Percentiles rank a stretch among this genome's conserved stretches.
Evolutionary conservation across 2,797 vertebrate genomes (phyloP).

Genomic region (Dromococcyx pavoninus): DNA sequence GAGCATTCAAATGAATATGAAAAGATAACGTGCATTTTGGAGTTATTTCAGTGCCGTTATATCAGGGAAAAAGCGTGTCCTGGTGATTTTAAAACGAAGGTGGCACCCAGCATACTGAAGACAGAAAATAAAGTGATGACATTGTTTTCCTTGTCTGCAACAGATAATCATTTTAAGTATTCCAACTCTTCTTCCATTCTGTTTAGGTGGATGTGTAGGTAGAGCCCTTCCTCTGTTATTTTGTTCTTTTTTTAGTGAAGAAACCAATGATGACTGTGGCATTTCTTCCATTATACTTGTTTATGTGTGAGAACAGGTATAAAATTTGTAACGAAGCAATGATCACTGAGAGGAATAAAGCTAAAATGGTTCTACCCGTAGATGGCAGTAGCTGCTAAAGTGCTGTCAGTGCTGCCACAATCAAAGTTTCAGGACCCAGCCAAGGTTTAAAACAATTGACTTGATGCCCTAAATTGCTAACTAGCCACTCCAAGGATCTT

Average conservation of each 20-base stretch:
- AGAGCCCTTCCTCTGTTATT: neutral
- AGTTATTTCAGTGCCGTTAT: neutral
- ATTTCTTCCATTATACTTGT: neutral
- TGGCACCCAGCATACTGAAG: neutral
- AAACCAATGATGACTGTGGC: neutral
- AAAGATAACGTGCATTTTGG: neutral
- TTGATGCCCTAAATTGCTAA: neutral
- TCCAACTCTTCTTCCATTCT: neutral
- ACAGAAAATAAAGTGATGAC: neutral
- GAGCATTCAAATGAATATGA: neutral
- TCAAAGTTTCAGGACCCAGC: neutral
- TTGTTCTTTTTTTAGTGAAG: neutral
- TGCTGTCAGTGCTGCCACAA: neutral
- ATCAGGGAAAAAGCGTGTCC: neutral
- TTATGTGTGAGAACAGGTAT: neutral
- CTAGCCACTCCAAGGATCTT: neutral
- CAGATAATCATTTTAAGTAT: neutral
- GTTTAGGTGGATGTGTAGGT: neutral
- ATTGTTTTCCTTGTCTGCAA: neutral
- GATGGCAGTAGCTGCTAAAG: conserved; percentile 55
- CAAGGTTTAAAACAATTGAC: conserved; percentile 12
- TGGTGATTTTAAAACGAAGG: neutral
- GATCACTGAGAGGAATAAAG: neutral
- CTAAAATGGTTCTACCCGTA: conserved; percentile 18
- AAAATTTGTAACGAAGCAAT: neutral